Conservation (phyloP, 2,797 vertebrate species). For the Natrix natrix region DNA sequence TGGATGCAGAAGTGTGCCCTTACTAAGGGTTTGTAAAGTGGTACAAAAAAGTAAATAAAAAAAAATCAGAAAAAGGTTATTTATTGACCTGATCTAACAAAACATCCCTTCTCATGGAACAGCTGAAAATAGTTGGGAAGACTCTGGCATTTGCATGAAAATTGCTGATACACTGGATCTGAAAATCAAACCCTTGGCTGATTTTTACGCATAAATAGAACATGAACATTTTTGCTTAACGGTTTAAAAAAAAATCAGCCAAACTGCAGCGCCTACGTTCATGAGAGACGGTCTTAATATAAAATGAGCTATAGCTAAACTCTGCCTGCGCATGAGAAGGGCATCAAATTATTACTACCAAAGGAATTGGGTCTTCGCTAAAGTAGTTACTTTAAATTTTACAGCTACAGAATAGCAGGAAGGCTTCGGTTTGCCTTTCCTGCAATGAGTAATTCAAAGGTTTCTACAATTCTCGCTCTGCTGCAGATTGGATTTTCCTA, state of each 20-base stretch:
- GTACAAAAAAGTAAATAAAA: background rate
- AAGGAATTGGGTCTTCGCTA: background rate
- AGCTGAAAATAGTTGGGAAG: background rate
- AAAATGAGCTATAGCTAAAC: background rate
- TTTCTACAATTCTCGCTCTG: background rate
- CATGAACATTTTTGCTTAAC: background rate
- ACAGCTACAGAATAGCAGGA: background rate
- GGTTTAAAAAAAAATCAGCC: background rate
- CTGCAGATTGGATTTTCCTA: background rate
- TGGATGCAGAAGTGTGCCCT: too few species aligned
- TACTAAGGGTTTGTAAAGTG: too few species aligned
- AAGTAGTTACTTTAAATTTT: background rate
- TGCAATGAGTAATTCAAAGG: background rate
- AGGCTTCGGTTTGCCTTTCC: background rate
- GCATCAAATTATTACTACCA: background rate
- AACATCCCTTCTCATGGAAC: background rate
- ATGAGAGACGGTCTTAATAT: background rate
- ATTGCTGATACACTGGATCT: background rate
- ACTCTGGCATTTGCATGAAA: background rate
- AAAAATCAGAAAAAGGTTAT: background rate
- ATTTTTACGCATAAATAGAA: background rate
- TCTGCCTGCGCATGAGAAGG: background rate
- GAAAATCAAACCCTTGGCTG: background rate
- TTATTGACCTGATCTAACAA: background rate
- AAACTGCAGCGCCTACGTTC: background rate